A percentile compares a stretch with the other conserved stretches of the same genome.
Evolutionary conservation across 2,888 invertebrate genomes (phyloP).

Genomic region (Cancer borealis): DNA sequence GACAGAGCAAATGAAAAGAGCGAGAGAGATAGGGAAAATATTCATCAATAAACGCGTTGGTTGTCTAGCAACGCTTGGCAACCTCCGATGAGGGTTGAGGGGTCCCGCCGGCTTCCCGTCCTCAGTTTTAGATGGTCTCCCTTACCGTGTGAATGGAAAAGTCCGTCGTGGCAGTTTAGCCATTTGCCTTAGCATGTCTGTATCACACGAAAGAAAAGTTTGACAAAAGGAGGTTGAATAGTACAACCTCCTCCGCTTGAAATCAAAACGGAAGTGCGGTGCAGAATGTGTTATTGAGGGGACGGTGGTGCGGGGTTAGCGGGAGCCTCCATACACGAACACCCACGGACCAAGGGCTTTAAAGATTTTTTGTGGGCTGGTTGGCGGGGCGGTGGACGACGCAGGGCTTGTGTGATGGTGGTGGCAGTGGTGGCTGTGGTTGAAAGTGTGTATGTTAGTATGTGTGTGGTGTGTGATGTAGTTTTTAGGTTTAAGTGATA

Average conservation of each 20-base stretch:
- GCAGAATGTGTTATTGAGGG: background rate
- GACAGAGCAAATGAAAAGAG: conserved; percentile 47
- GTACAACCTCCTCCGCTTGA: background rate
- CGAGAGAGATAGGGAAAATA: conserved; percentile 49
- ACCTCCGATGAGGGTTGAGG: conserved; percentile 46
- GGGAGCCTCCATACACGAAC: conserved; percentile 50
- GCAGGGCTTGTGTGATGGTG: background rate
- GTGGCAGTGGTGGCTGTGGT: conserved; percentile 17
- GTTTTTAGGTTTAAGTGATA: background rate
- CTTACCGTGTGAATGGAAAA: conserved; percentile 30
- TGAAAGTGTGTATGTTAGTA: conserved; percentile 21
- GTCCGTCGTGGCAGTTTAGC: conserved; percentile 45
- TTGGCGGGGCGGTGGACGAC: conserved; percentile 30
- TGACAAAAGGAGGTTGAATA: background rate
- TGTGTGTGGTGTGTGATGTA: conserved; percentile 50
- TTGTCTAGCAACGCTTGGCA: conserved; percentile 52
- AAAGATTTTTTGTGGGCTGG: conserved; percentile 67
- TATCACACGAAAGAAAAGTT: background rate
- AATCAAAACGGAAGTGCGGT: background rate
- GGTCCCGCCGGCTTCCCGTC: conserved; percentile 48
- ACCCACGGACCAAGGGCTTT: conserved; percentile 53
- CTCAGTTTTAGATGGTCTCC: conserved; percentile 61
- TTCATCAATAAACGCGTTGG: conserved; percentile 58
- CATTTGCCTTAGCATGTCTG: background rate
- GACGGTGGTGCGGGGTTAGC: background rate